These are phyloP conservation scores for Cataglyphis livida DNA, from an alignment of 2,888 invertebrate species.

Conservation along the genomic window DNA sequence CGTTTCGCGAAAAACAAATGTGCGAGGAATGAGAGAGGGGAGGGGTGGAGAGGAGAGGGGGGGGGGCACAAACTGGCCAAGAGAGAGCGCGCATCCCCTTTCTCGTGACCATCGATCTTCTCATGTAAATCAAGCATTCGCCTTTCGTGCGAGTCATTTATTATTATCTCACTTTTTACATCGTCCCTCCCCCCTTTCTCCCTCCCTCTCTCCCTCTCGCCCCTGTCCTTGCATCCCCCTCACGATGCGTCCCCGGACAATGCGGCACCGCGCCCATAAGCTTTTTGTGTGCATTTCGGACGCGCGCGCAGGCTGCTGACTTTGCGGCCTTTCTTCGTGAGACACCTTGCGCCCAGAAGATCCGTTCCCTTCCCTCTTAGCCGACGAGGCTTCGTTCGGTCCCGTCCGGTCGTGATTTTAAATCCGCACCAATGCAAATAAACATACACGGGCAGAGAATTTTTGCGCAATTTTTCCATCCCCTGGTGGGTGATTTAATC, in stretches of 20 bases:
- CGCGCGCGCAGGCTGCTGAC: slow-evolving; percentile 52
- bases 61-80: slow-evolving; percentile 29
- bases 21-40: slow-evolving; percentile 39
- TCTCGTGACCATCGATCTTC: slow-evolving; percentile 70
- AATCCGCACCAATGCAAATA: slow-evolving; percentile 49
- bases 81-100: slow-evolving; percentile 54
- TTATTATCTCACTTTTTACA: slow-evolving; percentile 67
- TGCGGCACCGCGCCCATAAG: slow-evolving; percentile 55
- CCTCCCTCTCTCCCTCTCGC: slow-evolving; percentile 19
- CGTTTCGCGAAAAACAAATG: slow-evolving; percentile 50
- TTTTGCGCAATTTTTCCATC: background rate
- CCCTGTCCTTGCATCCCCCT: slow-evolving; percentile 48
- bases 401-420: slow-evolving; percentile 43
- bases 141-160: slow-evolving; percentile 70
- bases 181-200: slow-evolving; percentile 44
- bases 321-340: slow-evolving; percentile 54
- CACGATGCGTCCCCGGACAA: slow-evolving; percentile 43
- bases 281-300: slow-evolving; percentile 51
- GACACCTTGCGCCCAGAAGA: slow-evolving; percentile 61
- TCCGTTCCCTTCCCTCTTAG: slow-evolving; percentile 48
- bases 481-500: background rate
- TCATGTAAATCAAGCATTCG: slow-evolving; percentile 70
- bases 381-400: slow-evolving; percentile 14
- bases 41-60: slow-evolving; percentile 1
- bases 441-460: background rate